Evolutionary conservation across 2,113 vertebrate species (phyloP).

Genomic region (Archilochus colubris): DNA sequence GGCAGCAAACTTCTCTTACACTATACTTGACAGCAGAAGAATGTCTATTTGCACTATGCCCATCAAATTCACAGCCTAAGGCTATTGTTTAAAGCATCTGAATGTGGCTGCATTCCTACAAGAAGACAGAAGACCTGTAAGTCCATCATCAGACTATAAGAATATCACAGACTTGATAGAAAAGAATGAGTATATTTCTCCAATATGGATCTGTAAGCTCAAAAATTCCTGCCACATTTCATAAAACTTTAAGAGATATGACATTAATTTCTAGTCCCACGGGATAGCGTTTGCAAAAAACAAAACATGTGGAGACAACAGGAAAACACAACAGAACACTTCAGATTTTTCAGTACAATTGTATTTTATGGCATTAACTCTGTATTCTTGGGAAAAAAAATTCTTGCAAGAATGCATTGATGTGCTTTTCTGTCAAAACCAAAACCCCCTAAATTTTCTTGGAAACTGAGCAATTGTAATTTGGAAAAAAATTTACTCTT

Average conservation of each 20-base stretch:
- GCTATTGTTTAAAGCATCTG: neutral
- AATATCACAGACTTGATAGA: neutral
- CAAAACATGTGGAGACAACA: neutral
- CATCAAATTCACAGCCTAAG: neutral
- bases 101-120: neutral
- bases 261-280: neutral
- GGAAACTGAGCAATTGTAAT: neutral
- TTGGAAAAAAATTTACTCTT: neutral
- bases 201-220: neutral
- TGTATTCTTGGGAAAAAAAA: neutral
- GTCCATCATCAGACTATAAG: neutral
- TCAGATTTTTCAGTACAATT: neutral
- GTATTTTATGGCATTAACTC: neutral
- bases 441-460: neutral
- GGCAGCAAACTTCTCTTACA: neutral
- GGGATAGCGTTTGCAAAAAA: neutral
- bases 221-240: neutral
- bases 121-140: neutral
- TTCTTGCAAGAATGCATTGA: neutral
- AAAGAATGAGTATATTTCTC: neutral
- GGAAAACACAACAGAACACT: neutral
- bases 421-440: neutral
- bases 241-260: neutral
- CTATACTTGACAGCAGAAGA: neutral
- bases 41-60: neutral